Evolutionary conservation across 2,888 invertebrate genomes (phyloP), one percentile per base, ranked within the genome.

Genomic region (Iphiclides podalirius): DNA sequence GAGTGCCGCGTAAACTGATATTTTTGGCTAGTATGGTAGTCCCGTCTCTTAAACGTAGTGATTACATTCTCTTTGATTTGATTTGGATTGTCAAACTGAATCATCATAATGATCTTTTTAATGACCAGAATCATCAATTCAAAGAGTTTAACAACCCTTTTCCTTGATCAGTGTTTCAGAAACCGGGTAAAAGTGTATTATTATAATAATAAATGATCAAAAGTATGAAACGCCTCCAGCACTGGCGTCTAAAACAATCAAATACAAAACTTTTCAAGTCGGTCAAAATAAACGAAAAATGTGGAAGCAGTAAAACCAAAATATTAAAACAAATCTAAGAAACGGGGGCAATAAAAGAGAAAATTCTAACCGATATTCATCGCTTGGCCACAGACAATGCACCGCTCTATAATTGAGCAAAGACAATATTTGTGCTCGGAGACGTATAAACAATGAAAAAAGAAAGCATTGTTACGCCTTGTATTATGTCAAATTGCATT

Each of bases 391-490:
- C 77, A 59, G 42, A 56, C 52, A 79, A 76, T 70, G 64, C 60
- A 60, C 66, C 77, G 81, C 74, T 76, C 84, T 64, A 73, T 84
- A 86, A 87, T 86, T 85, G 86, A 83, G 83, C 85, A 85, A 85
- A 82, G 72, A 79, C 79, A 82, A 79, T 65, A 63, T 60, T 70
- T 75, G 79, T 76, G 64, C 73, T 64, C 67, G 76, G 79, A 72
- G 76, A 80, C 72, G 76, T 57, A 53, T 47, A 59, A 63, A 72
- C 64, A 68, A 72, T 60, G 58, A 62, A 63, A n/a, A 71, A 71
- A 68, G 65, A 60, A 58, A 57, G 51, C 45, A 58, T 66, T 64
- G 63, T 67, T 60, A 55, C 60, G 52, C 35, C 40, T 52, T 53
- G 45, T 37, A 38, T 54, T 47, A 36, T 37, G 34, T 46, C 36